A percentile compares a stretch with the other conserved stretches of the same genome.
Evolutionary conservation across 2,113 vertebrate species (phyloP).

Genomic region (Polypterus bichir): DNA sequence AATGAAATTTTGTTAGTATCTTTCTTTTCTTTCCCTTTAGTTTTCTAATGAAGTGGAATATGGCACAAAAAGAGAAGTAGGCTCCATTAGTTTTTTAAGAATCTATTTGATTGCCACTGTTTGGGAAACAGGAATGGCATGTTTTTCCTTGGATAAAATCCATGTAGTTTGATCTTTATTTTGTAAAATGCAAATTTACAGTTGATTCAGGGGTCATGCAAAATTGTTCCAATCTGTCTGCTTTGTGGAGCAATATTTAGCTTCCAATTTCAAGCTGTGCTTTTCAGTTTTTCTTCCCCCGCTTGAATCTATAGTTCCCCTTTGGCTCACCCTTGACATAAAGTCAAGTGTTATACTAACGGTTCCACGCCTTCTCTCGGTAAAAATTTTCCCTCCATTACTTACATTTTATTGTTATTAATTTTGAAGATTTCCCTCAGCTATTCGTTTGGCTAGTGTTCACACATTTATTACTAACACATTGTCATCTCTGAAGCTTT

Average conservation of each 20-base stretch:
- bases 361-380: background rate
- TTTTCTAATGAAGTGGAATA: too few relatives aligned
- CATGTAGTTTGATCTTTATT: constrained; percentile 18
- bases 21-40: too few relatives aligned
- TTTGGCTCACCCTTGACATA: background rate
- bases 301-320: background rate
- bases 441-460: background rate
- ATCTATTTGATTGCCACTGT: constrained; percentile 21
- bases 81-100: constrained; percentile 14
- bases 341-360: constrained; percentile 1
- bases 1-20: too few relatives aligned
- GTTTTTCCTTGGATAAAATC: constrained; percentile 16
- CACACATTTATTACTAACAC: too few relatives aligned
- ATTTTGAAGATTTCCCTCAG: background rate
- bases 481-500: too few relatives aligned
- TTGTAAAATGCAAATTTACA: constrained; percentile 16
- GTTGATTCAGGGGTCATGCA: constrained; percentile 17
- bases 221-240: constrained; percentile 18
- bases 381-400: background rate
- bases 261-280: constrained; percentile 14
- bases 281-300: constrained; percentile 4
- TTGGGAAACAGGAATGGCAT: constrained; percentile 13
- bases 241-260: constrained; percentile 17
- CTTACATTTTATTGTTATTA: background rate
- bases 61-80: constrained; percentile 10